phyloP scores from a whole-genome alignment of 1,140 invertebrate genomes.

The Polypedilum vanderplanki region DNA sequence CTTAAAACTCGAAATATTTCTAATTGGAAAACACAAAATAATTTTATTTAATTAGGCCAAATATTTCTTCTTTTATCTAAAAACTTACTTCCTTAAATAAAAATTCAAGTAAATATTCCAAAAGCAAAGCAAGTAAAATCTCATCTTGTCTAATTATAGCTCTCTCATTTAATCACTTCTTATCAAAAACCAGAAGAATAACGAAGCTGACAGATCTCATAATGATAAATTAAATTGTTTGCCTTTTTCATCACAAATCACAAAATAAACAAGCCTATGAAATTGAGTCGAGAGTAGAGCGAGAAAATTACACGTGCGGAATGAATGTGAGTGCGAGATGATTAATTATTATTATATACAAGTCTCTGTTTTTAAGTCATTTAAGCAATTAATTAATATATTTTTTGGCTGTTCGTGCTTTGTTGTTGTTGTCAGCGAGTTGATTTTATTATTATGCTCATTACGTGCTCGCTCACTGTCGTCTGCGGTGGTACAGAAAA shows the following conservation, averaged over 20 bases:
- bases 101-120: too few species aligned
- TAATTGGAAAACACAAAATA: too few species aligned
- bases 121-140: too few species aligned
- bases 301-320: background rate
- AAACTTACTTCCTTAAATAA: too few species aligned
- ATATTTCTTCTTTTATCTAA: too few species aligned
- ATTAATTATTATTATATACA: constrained; percentile 25
- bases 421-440: background rate
- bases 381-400: constrained; percentile 22
- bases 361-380: constrained; percentile 24
- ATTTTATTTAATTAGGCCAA: too few species aligned
- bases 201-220: background rate
- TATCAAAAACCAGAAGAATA: too few species aligned
- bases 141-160: too few species aligned
- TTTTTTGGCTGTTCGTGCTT: constrained; percentile 15
- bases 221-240: background rate
- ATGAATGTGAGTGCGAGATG: background rate
- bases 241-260: background rate
- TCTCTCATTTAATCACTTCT: too few species aligned
- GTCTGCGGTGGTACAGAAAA: background rate
- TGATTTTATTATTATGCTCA: constrained; percentile 2
- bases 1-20: too few species aligned
- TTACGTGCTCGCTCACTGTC: background rate
- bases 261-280: background rate
- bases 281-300: background rate